These are phyloP conservation scores for Hylaeus volcanicus DNA, from an alignment of 1,140 invertebrate species.

Conservation along the genomic window DNA sequence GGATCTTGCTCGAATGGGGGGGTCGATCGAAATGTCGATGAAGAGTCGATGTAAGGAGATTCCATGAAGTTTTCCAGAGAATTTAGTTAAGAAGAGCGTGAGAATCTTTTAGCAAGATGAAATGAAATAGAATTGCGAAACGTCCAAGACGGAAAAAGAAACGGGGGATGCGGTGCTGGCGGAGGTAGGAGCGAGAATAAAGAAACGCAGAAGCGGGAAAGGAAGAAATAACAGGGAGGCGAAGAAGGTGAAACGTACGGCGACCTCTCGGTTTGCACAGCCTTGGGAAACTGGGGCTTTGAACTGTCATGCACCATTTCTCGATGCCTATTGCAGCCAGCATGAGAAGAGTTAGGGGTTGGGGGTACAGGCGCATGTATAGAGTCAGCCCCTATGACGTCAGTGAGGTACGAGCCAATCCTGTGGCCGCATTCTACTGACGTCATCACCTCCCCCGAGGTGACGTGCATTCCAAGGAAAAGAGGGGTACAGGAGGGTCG, in stretches of 20 bases:
- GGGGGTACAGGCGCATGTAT: conserved; percentile 60
- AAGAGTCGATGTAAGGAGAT: no score
- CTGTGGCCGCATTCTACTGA: conserved; percentile 69
- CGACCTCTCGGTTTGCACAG: conserved; percentile 74
- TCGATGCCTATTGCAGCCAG: conserved; percentile 71
- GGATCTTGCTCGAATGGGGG: not conserved
- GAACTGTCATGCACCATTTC: conserved; percentile 77
- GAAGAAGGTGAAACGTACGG: conserved; percentile 60
- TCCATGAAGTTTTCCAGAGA: no score
- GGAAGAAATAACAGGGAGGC: conserved; percentile 6
- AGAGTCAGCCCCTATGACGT: conserved; percentile 72
- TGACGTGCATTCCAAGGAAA: conserved; percentile 76
- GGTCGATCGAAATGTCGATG: not conserved
- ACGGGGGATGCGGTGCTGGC: not conserved
- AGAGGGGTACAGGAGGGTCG: conserved; percentile 57
- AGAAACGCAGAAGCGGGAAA: not conserved
- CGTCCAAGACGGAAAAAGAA: not conserved
- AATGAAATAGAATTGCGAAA: not conserved
- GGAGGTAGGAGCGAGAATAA: not conserved
- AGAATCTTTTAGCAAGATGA: not conserved
- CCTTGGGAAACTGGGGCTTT: conserved; percentile 80
- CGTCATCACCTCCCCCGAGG: conserved; percentile 76
- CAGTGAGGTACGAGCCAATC: conserved; percentile 74
- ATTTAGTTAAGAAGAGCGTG: no score
- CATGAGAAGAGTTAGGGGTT: conserved; percentile 28